phyloP scores from a whole-genome alignment of 2,797 vertebrate genomes.

The Diplodus sargus region DNA sequence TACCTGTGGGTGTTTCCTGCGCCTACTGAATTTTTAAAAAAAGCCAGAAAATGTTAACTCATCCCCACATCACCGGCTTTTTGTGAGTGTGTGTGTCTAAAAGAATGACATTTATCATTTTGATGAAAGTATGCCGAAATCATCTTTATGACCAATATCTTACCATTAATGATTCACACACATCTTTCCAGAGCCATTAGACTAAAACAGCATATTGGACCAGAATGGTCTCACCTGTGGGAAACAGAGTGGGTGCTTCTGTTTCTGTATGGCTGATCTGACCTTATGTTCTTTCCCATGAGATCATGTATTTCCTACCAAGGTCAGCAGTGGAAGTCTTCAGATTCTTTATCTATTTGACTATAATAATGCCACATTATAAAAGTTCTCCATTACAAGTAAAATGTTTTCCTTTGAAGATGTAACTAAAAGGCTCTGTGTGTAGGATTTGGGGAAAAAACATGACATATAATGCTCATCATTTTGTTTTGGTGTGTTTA shows the following conservation, averaged over 20 bases:
- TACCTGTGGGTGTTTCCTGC: slow-evolving; percentile 28
- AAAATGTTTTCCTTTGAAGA: background rate
- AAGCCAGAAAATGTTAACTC: slow-evolving; percentile 41
- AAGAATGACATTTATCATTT: slow-evolving; percentile 20
- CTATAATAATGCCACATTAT: background rate
- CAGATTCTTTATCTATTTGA: background rate
- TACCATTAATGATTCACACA: slow-evolving; percentile 1
- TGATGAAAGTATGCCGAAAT: background rate
- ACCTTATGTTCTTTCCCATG: slow-evolving; percentile 36
- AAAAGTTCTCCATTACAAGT: background rate
- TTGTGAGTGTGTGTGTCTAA: background rate
- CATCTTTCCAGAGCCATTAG: slow-evolving; percentile 5
- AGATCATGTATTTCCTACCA: slow-evolving; percentile 28
- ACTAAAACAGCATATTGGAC: slow-evolving; percentile 10
- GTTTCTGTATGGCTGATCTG: slow-evolving; percentile 24
- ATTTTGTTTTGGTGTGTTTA: no score
- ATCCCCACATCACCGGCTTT: slow-evolving; percentile 24
- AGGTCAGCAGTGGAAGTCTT: background rate
- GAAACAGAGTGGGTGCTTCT: slow-evolving; percentile 19
- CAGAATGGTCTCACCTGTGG: slow-evolving; percentile 33
- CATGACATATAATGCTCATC: no score
- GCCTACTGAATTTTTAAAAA: slow-evolving; percentile 33
- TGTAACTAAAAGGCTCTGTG: background rate
- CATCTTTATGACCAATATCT: background rate
- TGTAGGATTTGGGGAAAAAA: no score